Evolutionary conservation across 2,113 vertebrate species (phyloP).

Genomic region (Helogale parvula): DNA sequence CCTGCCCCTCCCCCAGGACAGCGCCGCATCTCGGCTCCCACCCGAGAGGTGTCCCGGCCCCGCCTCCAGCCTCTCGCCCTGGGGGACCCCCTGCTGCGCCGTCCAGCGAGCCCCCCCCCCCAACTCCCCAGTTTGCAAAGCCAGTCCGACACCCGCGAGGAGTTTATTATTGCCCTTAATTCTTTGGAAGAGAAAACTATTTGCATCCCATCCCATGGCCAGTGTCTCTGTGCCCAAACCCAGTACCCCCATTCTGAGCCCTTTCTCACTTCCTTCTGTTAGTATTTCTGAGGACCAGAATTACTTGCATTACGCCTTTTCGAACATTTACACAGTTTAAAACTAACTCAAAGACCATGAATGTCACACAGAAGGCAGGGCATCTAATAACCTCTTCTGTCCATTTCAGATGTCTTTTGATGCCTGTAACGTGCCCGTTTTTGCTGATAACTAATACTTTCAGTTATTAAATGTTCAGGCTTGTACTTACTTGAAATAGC

Average conservation of each 20-base stretch:
- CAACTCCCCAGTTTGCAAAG: neutral
- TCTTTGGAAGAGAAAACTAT: neutral
- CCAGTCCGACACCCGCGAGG: rapidly evolving
- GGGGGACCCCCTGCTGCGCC: rapidly evolving
- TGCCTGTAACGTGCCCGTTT: neutral
- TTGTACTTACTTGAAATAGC: neutral
- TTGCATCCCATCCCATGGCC: rapidly evolving
- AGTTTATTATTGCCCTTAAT: neutral
- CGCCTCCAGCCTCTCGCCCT: neutral
- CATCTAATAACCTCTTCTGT: neutral
- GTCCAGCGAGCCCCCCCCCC: neutral
- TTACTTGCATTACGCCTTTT: neutral
- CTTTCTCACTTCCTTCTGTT: neutral
- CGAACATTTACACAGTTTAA: neutral
- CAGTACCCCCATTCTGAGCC: too few species aligned
- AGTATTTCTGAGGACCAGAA: neutral
- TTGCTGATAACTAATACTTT: neutral
- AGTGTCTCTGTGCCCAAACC: neutral
- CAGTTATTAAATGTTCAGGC: neutral
- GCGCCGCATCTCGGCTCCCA: neutral
- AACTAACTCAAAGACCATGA: neutral
- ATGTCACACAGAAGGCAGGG: neutral
- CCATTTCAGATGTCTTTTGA: neutral
- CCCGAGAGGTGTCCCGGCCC: neutral
- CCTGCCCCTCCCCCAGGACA: neutral